Conservation (phyloP, 1,140 invertebrate species). For the Drosophila nigrodunni region DNA sequence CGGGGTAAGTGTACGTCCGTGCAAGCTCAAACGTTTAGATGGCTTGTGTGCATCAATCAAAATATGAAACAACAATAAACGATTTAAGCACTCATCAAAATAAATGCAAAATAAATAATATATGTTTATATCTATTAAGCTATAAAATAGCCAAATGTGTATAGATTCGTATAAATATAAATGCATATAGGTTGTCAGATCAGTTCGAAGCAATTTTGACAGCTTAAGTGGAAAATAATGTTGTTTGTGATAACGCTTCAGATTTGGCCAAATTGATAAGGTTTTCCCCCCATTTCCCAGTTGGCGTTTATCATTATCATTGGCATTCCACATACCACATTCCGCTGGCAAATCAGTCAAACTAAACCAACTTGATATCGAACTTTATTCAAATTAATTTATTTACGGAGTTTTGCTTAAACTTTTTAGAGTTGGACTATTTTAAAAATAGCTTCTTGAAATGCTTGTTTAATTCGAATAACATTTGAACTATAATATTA, state of each 20-base stretch:
- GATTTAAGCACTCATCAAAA: slow-evolving; percentile 9
- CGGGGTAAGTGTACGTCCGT: background rate
- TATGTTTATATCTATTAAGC: background rate
- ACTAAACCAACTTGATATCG: slow-evolving; percentile 13
- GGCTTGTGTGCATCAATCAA: slow-evolving; percentile 33
- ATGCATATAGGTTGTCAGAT: slow-evolving; percentile 27
- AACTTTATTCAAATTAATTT: slow-evolving; percentile 8
- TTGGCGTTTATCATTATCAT: background rate
- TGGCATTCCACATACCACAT: background rate
- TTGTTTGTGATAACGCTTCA: slow-evolving; percentile 26
- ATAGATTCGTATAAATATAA: slow-evolving; percentile 18
- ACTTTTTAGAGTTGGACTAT: too few species aligned
- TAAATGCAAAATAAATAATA: slow-evolving; percentile 17
- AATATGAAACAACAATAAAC: slow-evolving; percentile 23
- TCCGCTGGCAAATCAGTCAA: slow-evolving; percentile 36
- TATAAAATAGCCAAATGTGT: slow-evolving; percentile 2
- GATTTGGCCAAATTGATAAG: slow-evolving; percentile 13
- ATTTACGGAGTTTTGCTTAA: background rate
- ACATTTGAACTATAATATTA: too few species aligned
- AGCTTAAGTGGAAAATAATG: slow-evolving; percentile 72
- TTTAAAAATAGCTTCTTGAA: too few species aligned
- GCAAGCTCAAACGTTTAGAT: background rate
- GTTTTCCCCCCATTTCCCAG: slow-evolving; percentile 1
- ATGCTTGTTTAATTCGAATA: too few species aligned
- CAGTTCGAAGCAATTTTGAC: slow-evolving; percentile 38